These are phyloP conservation scores for Gyps fulvus DNA, from an alignment of 2,113 vertebrate species.

Conservation along the genomic window DNA sequence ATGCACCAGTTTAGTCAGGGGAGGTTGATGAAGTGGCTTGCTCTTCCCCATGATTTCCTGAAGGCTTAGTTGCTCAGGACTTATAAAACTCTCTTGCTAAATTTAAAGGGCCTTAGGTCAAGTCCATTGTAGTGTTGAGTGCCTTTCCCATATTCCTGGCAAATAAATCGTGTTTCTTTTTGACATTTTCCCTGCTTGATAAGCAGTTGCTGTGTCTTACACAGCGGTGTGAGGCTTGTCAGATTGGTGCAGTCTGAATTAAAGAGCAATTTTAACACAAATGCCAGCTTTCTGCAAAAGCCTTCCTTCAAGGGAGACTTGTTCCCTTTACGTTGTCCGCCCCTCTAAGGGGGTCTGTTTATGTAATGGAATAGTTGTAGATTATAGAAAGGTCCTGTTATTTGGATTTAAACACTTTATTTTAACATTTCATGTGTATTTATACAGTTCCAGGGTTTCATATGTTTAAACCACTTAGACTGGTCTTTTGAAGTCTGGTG, in stretches of 20 bases:
- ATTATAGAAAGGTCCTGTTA: neutral
- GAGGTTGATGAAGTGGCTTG: neutral
- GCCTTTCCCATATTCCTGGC: neutral
- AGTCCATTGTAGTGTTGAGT: neutral
- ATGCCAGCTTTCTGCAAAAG: neutral
- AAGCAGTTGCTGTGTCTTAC: neutral
- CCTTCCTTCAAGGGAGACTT: neutral
- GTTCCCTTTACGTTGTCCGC: neutral
- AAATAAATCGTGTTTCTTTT: constrained; percentile 32
- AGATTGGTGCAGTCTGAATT: neutral
- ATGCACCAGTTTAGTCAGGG: neutral
- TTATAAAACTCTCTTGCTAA: neutral
- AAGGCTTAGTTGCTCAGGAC: neutral
- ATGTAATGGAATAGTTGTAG: neutral
- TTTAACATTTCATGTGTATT: neutral
- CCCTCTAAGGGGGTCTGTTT: neutral
- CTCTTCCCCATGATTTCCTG: neutral
- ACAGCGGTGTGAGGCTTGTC: neutral
- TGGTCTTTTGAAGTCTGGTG: neutral
- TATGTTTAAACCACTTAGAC: neutral
- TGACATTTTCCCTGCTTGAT: neutral
- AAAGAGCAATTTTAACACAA: constrained; percentile 27
- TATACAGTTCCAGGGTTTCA: neutral
- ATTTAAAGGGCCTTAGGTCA: neutral
- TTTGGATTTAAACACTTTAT: neutral